Evolutionary conservation across 2,888 invertebrate genomes (phyloP), one percentile per base, ranked within the genome.

Genomic region (Ophion obscuratus): DNA sequence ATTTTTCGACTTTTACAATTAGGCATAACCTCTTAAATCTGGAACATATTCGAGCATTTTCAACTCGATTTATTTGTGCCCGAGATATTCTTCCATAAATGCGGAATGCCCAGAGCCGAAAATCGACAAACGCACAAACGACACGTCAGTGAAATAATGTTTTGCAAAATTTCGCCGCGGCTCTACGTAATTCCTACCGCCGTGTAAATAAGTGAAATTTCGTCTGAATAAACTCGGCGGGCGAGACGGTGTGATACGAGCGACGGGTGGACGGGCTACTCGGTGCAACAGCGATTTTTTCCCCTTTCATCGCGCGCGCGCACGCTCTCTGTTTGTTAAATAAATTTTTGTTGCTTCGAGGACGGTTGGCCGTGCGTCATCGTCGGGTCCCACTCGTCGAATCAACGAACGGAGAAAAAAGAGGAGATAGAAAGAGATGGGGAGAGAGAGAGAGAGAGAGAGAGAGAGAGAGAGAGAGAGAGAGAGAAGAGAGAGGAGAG

Each of bases 331-430:
- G 82, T 88, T 88, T 88, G 87, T 83, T 86, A 89, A 92, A 91
- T 90, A 89, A 92, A 92, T 92, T 93, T 93, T 93, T 90, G 91
- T 91, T 90, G 89, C 89, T 90, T 87, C 82, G 85, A 83, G 87
- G 90, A 87, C 89, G 87, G 88, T 84, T 78, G 66, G 83, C 53
- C 87, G 90, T 90, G 92, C 91, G 91, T 92, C 92, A 92, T 91
- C 89, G 78, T 57, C 89, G 89, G 87, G 85, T 87, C 78, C 81
- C 81, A 74, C 77, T 87, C 88, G 88, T 90, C 90, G 90, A 92
- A 92, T 92, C 90, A 91, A 90, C 90, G 89, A 86, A 24, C 62
- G 53, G 53, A 53, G 53, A 53, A 53, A 53, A 53, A 53, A 14
- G 17, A 53, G 17, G 53, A 70, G 76, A 82, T 68, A 59, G 64